Base-by-base conservation (phyloP, 2,888 invertebrate species). In the Melinaea marsaeus region DNA sequence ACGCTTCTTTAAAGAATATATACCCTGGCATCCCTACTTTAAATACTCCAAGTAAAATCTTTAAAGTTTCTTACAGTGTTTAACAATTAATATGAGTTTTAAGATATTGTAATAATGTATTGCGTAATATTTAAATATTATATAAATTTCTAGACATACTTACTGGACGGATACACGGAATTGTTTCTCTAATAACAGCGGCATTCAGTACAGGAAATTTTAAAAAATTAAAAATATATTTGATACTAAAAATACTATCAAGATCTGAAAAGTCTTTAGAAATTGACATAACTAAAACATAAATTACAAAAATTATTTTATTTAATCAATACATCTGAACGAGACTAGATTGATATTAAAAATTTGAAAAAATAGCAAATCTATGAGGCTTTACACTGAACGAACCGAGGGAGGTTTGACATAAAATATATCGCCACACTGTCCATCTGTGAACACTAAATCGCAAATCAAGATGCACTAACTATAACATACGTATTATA, bases 221-320 rank as follows among this genome's bases (percentile, higher is more conserved):
- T 37, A 71, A 68, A 32, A 61, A 60, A 62, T 48, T 57, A 51
- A 65, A 63, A 64, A 72, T 68, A 60, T 70, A 66, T 59, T 70
- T 61, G 63, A 75, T 62, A 63, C 65, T 66, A 55, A 74, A 70
- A 64, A 68, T 68, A 69, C 75, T 78, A 67, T 70, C 68, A 63
- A 72, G 74, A 70, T 72, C 75, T 71, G 79, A 81, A 76, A 88
- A 74, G 79, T 80, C 75, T 66, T 86, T 85, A 75, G 86, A 84
- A 84, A 83, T 70, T 78, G 78, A 74, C 90, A 90, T 90, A 82
- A 79, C 83, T 81, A 81, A 70, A 69, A 78, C 81, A 83, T 84
- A 85, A 79, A 75, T 55, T 74, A 66, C 66, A 63, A 71, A 75
- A 76, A 79, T 79, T 72, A 70, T 56, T 60, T 45, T 65, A 33